Evolutionary conservation across 2,797 vertebrate genomes (phyloP), one percentile per base, ranked within the genome.

Genomic region (Bovichtus variegatus): DNA sequence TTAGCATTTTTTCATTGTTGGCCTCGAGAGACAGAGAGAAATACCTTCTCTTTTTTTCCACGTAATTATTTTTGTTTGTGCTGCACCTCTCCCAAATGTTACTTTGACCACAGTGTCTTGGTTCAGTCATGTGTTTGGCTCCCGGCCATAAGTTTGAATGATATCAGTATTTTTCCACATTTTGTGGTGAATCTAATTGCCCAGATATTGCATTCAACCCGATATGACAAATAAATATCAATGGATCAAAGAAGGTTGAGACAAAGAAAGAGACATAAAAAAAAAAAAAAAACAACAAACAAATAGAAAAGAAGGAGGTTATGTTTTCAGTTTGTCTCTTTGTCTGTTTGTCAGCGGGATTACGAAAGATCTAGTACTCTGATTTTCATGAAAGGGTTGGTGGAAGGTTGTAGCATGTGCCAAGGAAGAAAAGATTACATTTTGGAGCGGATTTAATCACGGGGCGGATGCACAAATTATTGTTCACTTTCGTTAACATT

Each of bases 61-160:
- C n/a, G n/a, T n/a, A n/a, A n/a, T n/a, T 51, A 31, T 31, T 18
- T 21, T 41, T 46, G 43, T 57, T 59, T 18, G 1, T 63, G 47
- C 15, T 55, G 19, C 55, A 67, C 19, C 54, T 51, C 41, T 74
- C 1, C 46, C 23, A 76, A 8, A 54, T 66, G 9, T 27, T 55
- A 46, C 29, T 76, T 8, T 44, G 15, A 71, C 25, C 18, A 27
- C 29, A 15, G 10, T 50, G 27, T 50, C 27, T 41, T 40, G 8
- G 47, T 43, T 66, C 11, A 50, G 76, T 38, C 51, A 49, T 55
- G 34, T 36, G 40, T 82, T 44, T 19, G 31, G 31, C 46, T 64
- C 49, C 19, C 1, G 18, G 38, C 46, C 46, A 25, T 64, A 29
- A 51, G 2, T 60, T 61, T 65, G 31, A 31, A 44, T 62, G 16